A percentile compares a stretch with the other conserved stretches of the same genome.
Evolutionary conservation across 2,113 vertebrate genomes (phyloP).

Genomic region (Paralichthys olivaceus): DNA sequence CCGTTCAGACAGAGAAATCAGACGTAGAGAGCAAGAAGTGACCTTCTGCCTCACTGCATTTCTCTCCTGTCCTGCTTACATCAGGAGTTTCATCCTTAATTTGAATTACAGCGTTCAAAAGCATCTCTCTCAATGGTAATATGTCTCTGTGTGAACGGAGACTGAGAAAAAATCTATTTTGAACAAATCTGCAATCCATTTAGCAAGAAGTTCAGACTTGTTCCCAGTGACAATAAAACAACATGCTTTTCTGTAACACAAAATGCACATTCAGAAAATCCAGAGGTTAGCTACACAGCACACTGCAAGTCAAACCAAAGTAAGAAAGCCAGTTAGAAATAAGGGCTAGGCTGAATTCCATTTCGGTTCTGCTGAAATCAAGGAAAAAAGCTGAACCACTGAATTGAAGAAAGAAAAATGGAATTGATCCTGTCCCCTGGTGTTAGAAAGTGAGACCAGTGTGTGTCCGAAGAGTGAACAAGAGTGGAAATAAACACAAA

Average conservation of each 20-base stretch:
- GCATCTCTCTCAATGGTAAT: background rate
- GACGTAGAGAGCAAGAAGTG: background rate
- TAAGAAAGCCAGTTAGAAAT: slow-evolving; percentile 72
- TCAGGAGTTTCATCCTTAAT: background rate
- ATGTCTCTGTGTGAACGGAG: slow-evolving; percentile 35
- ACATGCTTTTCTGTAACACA: slow-evolving; percentile 58
- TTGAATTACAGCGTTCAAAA: background rate
- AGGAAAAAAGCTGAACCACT: slow-evolving; percentile 11
- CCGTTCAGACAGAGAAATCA: slow-evolving; percentile 49
- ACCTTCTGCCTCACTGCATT: background rate
- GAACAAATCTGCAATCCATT: slow-evolving; percentile 61
- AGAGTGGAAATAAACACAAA: slow-evolving; percentile 68
- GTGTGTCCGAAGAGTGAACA: slow-evolving; percentile 56
- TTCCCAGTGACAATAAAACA: slow-evolving; percentile 33
- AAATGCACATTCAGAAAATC: slow-evolving; percentile 47
- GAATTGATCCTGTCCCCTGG: slow-evolving; percentile 65
- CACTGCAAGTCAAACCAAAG: slow-evolving; percentile 64
- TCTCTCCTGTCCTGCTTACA: background rate
- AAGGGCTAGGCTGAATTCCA: slow-evolving; percentile 71
- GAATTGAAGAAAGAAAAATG: slow-evolving; percentile 53
- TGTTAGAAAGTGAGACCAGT: slow-evolving; percentile 64
- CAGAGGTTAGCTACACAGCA: slow-evolving; percentile 68
- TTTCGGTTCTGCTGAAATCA: slow-evolving; percentile 50
- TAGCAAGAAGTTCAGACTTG: slow-evolving; percentile 33
- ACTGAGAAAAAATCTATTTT: background rate